Conservation (phyloP, 2,113 vertebrate species). For the Monarcha castaneiventris region DNA sequence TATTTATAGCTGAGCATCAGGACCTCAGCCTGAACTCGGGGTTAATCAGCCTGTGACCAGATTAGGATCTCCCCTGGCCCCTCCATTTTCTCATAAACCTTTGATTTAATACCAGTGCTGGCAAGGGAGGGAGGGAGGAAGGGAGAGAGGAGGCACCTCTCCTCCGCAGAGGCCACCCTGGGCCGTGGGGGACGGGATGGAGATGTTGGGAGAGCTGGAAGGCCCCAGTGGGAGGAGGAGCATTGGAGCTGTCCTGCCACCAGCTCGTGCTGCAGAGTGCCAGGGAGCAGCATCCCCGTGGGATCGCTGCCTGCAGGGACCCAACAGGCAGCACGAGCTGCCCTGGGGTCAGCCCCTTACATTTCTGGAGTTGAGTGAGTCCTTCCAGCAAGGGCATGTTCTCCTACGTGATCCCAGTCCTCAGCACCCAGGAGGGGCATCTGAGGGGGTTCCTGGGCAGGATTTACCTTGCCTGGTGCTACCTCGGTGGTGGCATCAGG, state of each 20-base stretch:
- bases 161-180: rapidly evolving
- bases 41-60: constrained; percentile 67
- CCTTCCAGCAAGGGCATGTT: not conserved
- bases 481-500: not conserved
- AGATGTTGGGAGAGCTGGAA: not conserved
- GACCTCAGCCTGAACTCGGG: constrained; percentile 69
- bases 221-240: not conserved
- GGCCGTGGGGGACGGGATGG: not conserved
- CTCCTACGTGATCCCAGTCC: not conserved
- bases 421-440: rapidly evolving
- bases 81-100: constrained; percentile 67
- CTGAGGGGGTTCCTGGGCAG: not conserved
- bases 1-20: constrained; percentile 79
- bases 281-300: not conserved
- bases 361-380: not conserved
- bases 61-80: constrained; percentile 66
- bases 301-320: rapidly evolving
- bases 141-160: not conserved
- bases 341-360: not conserved
- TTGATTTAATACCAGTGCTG: constrained; percentile 41
- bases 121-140: not conserved
- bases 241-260: not conserved
- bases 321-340: not conserved
- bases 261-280: not conserved
- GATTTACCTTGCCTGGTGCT: not conserved